phyloP scores from a whole-genome alignment of 2,113 vertebrate genomes.

The Todiramphus saurophagus region DNA sequence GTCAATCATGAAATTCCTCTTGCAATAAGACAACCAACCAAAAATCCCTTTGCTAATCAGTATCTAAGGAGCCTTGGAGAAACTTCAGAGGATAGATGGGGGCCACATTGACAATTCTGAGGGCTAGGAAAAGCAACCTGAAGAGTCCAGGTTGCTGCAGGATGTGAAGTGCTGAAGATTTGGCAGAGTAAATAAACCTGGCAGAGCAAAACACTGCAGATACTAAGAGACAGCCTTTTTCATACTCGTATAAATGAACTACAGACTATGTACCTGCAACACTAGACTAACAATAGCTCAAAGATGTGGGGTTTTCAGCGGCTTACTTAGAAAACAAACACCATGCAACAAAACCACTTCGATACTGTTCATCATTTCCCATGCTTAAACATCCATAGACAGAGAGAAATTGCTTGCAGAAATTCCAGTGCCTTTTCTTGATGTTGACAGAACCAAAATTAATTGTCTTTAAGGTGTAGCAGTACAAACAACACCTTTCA shows the following conservation, averaged over 20 bases:
- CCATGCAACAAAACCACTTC: not conserved
- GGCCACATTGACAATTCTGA: not conserved
- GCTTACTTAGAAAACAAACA: not conserved
- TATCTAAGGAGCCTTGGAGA: not conserved
- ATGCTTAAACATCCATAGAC: not conserved
- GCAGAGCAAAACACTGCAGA: not conserved
- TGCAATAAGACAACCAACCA: fast-evolving
- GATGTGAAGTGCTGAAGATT: not conserved
- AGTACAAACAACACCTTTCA: not conserved
- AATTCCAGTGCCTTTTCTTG: not conserved
- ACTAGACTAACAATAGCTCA: fast-evolving
- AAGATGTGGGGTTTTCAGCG: not conserved
- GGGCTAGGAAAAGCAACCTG: not conserved
- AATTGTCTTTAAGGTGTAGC: fast-evolving
- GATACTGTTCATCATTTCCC: not conserved
- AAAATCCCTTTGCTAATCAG: not conserved
- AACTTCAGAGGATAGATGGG: not conserved
- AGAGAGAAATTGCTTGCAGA: not conserved
- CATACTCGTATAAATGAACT: not conserved
- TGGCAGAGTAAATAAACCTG: not conserved
- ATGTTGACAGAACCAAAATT: not conserved
- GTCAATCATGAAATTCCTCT: not conserved
- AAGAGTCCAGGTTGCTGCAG: not conserved
- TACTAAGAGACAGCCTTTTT: not conserved
- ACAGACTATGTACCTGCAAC: not conserved